Evolutionary conservation across 2,113 vertebrate genomes (phyloP), one percentile per base, ranked within the genome.

Genomic region (Passer montanus): DNA sequence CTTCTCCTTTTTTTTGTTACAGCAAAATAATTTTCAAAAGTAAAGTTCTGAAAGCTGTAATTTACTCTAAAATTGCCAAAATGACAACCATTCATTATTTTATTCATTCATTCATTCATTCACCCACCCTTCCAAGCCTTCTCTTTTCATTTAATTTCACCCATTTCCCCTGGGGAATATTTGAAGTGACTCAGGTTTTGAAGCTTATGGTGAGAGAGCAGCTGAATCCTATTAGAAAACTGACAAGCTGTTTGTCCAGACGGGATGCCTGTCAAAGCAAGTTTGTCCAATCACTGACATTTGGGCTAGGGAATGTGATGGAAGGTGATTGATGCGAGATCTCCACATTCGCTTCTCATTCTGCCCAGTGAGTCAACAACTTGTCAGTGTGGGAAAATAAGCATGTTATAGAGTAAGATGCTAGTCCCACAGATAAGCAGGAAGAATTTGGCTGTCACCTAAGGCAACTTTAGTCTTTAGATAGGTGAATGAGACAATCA

Each of bases 301-400:
- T 83, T 0, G 7, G 15, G 30, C 37, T 49, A 37, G 23, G n/a
- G 47, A 77, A 84, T 41, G 68, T 81, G 92, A 68, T 56, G 55
- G n/a, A 19, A 52, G 9, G 28, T 86, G 93, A 92, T 24, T 53
- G 62, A 95, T 55, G 49, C 7, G 8, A 49, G 15, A 78, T 59
- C 35, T 69, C 78, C 31, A 53, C 52, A 49, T 44, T 85, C 3
- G 0, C 46, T 83, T 95, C 33, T 69, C 35, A 59, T 85, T 95
- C 56, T 66, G 21, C 37, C 37, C 2, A 0, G 21, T 31, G 23
- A 94, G 47, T 31, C 85, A 91, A 91, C 67, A 77, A 23, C 67
- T 47, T 94, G 82, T 73, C 90, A 86, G 17, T 41, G 46, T 35
- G 43, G 94, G 78, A 93, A 94, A 91, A 87, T 79, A 53, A 77